phyloP scores from a whole-genome alignment of 2,113 vertebrate genomes.

The Mormyrus iriodes region DNA sequence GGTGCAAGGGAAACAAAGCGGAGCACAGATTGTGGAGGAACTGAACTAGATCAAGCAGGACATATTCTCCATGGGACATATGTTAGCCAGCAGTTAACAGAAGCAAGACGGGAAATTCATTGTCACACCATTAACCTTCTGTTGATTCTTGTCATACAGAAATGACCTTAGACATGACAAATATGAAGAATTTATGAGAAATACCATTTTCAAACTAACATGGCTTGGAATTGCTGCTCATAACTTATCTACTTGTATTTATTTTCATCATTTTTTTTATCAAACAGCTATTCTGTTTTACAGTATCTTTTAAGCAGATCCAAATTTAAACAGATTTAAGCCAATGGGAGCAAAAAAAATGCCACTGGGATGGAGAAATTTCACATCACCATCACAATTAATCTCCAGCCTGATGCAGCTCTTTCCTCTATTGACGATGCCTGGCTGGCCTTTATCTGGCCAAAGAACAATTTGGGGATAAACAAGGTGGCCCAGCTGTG shows the following conservation, averaged over 20 bases:
- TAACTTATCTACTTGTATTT: not conserved
- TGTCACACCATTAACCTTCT: not conserved
- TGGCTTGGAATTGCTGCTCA: not conserved
- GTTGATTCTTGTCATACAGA: not conserved
- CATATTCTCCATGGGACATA: not conserved
- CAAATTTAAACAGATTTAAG: not conserved
- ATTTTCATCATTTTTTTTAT: not conserved
- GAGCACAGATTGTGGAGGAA: not conserved
- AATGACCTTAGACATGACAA: not conserved
- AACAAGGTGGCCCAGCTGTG: not conserved
- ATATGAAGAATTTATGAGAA: not conserved
- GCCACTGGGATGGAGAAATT: not conserved
- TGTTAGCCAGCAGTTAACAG: not conserved
- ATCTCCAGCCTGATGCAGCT: not conserved
- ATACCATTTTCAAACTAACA: not conserved
- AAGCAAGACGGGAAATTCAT: not conserved
- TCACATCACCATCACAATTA: not conserved
- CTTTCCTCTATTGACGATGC: not conserved
- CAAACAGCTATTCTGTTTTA: not conserved
- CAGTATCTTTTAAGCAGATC: not conserved
- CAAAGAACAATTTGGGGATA: not conserved
- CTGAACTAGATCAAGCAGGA: not conserved
- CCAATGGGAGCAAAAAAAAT: not conserved
- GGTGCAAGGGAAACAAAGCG: not conserved
- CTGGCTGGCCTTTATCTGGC: not conserved